A percentile compares a stretch with the other conserved stretches of the same genome.
phyloP scores from a whole-genome alignment of 2,888 invertebrate species.

The Megamerina dolium region DNA sequence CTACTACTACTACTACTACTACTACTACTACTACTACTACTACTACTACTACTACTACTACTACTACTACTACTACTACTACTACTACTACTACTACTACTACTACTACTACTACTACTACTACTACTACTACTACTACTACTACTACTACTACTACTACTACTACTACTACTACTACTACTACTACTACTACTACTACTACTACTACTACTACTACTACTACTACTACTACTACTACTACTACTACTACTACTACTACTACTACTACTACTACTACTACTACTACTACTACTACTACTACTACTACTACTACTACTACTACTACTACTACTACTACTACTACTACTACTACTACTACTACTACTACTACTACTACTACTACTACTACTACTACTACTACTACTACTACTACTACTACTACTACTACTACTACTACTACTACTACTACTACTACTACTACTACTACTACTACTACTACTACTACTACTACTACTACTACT shows the following conservation, averaged over 20 bases:
- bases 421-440: background rate
- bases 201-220: background rate
- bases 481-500: background rate
- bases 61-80: background rate
- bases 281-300: background rate
- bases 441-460: background rate
- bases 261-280: background rate
- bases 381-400: background rate
- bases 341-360: background rate
- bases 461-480: background rate
- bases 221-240: background rate
- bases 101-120: background rate
- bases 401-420: background rate
- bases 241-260: background rate
- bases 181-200: background rate
- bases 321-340: background rate
- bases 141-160: background rate
- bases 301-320: background rate
- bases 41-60: background rate
- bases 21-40: background rate
- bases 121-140: background rate
- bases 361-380: background rate
- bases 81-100: background rate
- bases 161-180: background rate
- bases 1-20: background rate